A percentile compares a stretch with the other conserved stretches of the same genome.
Conservation (phyloP, 2,797 vertebrate species). For the Poeciliopsis presidionis region DNA sequence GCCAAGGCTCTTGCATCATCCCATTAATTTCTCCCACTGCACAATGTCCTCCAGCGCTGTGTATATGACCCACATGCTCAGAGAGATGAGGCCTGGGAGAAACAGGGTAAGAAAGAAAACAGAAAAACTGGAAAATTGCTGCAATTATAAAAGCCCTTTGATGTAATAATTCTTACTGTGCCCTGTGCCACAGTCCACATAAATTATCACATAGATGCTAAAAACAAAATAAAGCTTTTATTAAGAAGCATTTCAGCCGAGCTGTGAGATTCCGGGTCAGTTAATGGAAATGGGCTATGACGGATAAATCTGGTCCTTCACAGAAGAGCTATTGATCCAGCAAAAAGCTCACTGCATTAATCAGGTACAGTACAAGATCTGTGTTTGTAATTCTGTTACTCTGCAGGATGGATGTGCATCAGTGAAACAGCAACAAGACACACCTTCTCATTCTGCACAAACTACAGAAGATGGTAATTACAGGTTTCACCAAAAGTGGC, state of each 20-base stretch:
- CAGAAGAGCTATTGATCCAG: slow-evolving; percentile 77
- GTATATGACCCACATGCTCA: slow-evolving; percentile 66
- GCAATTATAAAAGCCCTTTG: slow-evolving; percentile 33
- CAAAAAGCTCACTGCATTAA: slow-evolving; percentile 75
- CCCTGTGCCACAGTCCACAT: slow-evolving; percentile 16
- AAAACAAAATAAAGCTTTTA: slow-evolving; percentile 15
- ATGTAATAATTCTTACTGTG: slow-evolving; percentile 28
- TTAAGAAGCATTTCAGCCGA: slow-evolving; percentile 21
- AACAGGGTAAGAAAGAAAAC: slow-evolving; percentile 22
- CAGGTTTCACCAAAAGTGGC: slow-evolving; percentile 26
- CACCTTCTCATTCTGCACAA: slow-evolving; percentile 28
- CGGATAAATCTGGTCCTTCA: slow-evolving; percentile 76
- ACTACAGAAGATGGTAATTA: slow-evolving; percentile 48
- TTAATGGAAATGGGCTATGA: slow-evolving; percentile 67
- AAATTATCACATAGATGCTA: slow-evolving; percentile 22
- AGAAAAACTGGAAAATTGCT: slow-evolving; percentile 34
- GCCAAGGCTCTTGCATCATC: slow-evolving; percentile 68
- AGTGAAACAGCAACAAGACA: slow-evolving; percentile 23
- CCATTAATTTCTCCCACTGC: slow-evolving; percentile 72
- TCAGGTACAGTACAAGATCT: slow-evolving; percentile 62
- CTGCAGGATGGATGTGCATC: slow-evolving; percentile 50
- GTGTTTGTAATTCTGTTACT: slow-evolving; percentile 46
- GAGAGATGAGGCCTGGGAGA: slow-evolving; percentile 48
- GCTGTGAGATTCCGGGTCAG: slow-evolving; percentile 44
- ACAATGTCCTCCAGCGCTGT: slow-evolving; percentile 58